A percentile compares a stretch with the other conserved stretches of the same genome.
Conservation (phyloP, 2,888 invertebrate genomes). For the Diabrotica balteata region DNA sequence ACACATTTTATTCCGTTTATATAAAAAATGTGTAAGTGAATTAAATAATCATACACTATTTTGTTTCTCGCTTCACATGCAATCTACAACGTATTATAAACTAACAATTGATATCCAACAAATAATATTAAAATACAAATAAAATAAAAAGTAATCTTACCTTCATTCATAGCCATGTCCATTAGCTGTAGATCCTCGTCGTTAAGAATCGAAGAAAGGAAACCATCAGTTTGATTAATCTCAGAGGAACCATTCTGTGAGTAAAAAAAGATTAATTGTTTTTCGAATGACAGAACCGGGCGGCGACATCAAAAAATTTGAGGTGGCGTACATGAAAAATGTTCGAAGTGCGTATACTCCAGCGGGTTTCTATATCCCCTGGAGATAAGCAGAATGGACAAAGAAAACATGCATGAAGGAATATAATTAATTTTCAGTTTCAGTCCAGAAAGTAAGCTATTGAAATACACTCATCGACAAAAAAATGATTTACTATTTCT, state of each 20-base stretch:
- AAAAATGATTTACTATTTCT: no score
- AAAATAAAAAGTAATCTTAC: conserved; percentile 61
- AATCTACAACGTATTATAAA: no score
- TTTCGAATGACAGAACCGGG: conserved; percentile 25
- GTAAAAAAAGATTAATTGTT: conserved; percentile 33
- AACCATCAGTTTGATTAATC: conserved; percentile 81
- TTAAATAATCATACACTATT: no score
- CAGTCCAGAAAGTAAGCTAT: not conserved
- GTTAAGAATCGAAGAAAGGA: conserved; percentile 85
- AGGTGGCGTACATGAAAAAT: conserved; percentile 25
- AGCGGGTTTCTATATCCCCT: conserved; percentile 12
- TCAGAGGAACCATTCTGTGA: conserved; percentile 69
- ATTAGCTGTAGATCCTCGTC: conserved; percentile 89
- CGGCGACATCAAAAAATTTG: conserved; percentile 30
- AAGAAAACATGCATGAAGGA: conserved; percentile 9
- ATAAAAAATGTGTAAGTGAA: no score
- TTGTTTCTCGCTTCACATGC: no score
- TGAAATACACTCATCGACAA: no score
- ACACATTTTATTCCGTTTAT: no score
- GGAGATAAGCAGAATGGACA: conserved; percentile 11
- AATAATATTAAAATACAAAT: conserved; percentile 1
- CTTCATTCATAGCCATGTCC: conserved; percentile 91
- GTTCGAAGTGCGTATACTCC: conserved; percentile 16
- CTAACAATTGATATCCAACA: not conserved
- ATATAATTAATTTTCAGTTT: conserved; percentile 5